Evolutionary conservation across 2,888 invertebrate species (phyloP), one percentile per base, ranked within the genome.

Genomic region (Gari tellinella): DNA sequence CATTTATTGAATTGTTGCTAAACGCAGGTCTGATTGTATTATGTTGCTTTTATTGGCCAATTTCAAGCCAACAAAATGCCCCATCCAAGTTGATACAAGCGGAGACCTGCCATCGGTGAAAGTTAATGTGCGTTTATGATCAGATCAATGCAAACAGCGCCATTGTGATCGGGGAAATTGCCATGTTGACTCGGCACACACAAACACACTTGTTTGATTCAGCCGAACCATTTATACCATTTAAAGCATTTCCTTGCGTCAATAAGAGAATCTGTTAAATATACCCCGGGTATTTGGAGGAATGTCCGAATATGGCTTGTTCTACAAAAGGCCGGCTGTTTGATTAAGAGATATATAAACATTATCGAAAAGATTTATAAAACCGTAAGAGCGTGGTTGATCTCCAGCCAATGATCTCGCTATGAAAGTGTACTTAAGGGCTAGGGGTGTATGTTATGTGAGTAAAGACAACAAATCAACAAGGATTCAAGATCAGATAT

Each of bases 221-320:
- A 31, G 10, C 66, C 62, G 62, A 65, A 53, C 58, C 63, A 62
- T 66, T 67, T 62, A 72, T 62, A 38, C 65, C 65, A 61, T 60
- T 65, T 61, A 46, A 43, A 41, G 53, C 55, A 67, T 62, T 62
- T 62, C 62, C 57, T 46, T 23, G 37, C 10, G 43, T 67, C 55
- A 62, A 62, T 68, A 68, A 56, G 51, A 8, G 56, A 51, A 62
- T 68, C 62, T 55, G 62, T 68, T 62, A 57, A 45, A 62, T 62
- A 68, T 62, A 62, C 62, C 51, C 43, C 17, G 15, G 21, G 31
- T 62, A 56, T 68, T 68, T 52, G 56, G 38, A 53, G 19, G 21
- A 23, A 25, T 23, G 38, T 7, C 31, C 45, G 56, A 48, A 51
- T 62, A 62, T n/a, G 37, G 38, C 37, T 56, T 56, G 19, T 5